Evolutionary conservation across 1,140 invertebrate species (phyloP), one percentile per base, ranked within the genome.

Genomic region (Maniola jurtina): DNA sequence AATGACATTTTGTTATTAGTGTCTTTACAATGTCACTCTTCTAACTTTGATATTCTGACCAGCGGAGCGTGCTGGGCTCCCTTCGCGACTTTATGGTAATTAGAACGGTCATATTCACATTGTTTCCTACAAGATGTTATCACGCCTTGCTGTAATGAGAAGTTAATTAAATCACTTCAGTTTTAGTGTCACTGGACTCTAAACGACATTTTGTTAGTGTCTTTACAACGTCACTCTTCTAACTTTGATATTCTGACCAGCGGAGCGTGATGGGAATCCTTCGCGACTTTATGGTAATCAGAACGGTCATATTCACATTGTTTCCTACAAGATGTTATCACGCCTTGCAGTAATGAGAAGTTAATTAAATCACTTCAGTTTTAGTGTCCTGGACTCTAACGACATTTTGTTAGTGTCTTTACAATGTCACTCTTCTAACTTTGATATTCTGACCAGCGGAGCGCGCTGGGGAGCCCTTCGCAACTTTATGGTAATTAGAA

Each of bases 41-140:
- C 4, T 25, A 25, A 4, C 10, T 45, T 6, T 38, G 6, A 1
- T 77, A 61, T 72, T 64, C 74, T 76, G 77, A 40, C 38, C 82
- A 86, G 34, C 81, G 68, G 61, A 84, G 66, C 84, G 77, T 75
- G 57, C 66, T 84, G 80, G 75, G 83, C 84, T 84, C 81, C 71
- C 71, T 73, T 81, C 73, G 71, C 72, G 65, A 76, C 72, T 75
- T 70, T 80, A 83, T 80, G 81, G 69, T 81, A 84, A 84, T 83
- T 78, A 77, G 40, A 60, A 6, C 55, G 35, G 15, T 34, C 61
- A 57, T 48, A 66, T 72, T 70, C 64, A 64, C 56, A 66, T 70
- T 72, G 72, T 79, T 74, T 70, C 69, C 40, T 62, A 64, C 48
- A 25, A 52, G 76, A 80, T 80, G 47, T 64, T 72, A 80, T 76